Percentiles rank a stretch among this genome's conserved stretches.
Conservation (phyloP, 2,797 vertebrate genomes). For the Agapornis canus region DNA sequence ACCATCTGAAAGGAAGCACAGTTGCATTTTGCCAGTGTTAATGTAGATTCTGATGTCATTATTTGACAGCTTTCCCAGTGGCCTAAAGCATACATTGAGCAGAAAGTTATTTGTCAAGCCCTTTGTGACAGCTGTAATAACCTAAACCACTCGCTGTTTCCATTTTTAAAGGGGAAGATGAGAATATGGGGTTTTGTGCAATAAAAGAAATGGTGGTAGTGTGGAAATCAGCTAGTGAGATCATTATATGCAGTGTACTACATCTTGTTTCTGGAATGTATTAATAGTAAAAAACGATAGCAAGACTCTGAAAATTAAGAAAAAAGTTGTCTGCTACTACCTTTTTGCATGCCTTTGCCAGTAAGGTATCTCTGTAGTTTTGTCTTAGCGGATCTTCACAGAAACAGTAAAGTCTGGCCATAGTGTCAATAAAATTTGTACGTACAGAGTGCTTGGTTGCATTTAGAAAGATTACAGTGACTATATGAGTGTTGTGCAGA, state of each 20-base stretch:
- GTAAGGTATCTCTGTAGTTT: neutral
- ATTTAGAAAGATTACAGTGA: neutral
- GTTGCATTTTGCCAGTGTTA: neutral
- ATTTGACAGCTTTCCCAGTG: slow-evolving; percentile 48
- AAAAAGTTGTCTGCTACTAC: neutral
- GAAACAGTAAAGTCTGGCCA: neutral
- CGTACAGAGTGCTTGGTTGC: neutral
- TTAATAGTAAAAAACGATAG: neutral
- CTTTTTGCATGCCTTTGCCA: neutral
- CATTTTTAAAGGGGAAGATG: slow-evolving; percentile 6
- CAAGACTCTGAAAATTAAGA: neutral
- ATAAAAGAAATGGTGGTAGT: neutral
- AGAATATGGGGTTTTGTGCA: neutral
- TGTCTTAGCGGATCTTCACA: neutral
- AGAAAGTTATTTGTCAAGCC: slow-evolving; percentile 36
- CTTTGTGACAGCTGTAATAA: slow-evolving; percentile 17
- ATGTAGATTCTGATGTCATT: slow-evolving; percentile 35
- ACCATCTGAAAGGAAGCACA: neutral
- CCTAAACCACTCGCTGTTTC: neutral
- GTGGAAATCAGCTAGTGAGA: neutral
- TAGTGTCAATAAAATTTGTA: neutral
- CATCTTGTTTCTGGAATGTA: slow-evolving; percentile 11
- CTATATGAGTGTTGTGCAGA: neutral
- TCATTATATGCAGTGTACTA: neutral
- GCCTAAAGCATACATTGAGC: slow-evolving; percentile 13